Evolutionary conservation across 1,140 invertebrate species (phyloP).

Genomic region (Lycorma delicatula): DNA sequence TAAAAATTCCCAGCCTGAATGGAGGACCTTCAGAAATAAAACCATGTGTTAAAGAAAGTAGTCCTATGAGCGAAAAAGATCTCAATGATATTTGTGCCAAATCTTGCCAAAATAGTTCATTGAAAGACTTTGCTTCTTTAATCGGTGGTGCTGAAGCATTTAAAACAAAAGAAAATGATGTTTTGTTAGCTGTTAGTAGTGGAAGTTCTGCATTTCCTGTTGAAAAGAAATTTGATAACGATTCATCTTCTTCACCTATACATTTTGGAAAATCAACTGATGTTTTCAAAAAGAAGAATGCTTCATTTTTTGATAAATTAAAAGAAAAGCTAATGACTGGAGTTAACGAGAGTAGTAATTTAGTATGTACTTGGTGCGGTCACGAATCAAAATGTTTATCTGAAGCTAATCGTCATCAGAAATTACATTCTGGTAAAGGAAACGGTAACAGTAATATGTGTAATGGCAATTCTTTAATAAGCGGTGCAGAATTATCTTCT

Average conservation of each 20-base stretch:
- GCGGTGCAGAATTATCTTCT: slow-evolving; percentile 39
- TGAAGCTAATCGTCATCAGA: slow-evolving; percentile 64
- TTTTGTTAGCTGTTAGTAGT: neutral
- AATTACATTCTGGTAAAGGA: slow-evolving; percentile 40
- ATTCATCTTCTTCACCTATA: neutral
- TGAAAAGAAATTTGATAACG: slow-evolving; percentile 7
- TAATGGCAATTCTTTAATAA: slow-evolving; percentile 37
- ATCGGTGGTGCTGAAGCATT: slow-evolving; percentile 40
- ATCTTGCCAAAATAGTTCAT: slow-evolving; percentile 36
- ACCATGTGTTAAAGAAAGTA: neutral
- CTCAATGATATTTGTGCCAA: slow-evolving; percentile 40
- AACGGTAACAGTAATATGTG: slow-evolving; percentile 33
- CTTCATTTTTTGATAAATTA: slow-evolving; percentile 71
- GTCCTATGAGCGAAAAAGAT: slow-evolving; percentile 37
- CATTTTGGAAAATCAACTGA: slow-evolving; percentile 28
- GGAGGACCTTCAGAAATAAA: slow-evolving; percentile 1
- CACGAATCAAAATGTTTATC: slow-evolving; percentile 77
- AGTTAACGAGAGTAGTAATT: slow-evolving; percentile 39
- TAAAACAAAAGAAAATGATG: neutral
- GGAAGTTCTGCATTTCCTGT: neutral
- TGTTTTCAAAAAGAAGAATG: slow-evolving; percentile 55
- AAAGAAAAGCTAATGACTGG: slow-evolving; percentile 59
- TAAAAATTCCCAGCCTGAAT: no score
- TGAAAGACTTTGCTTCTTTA: slow-evolving; percentile 43
- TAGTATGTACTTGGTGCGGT: slow-evolving; percentile 63